phyloP scores from a whole-genome alignment of 1,140 invertebrate genomes.

The Adoxophyes honmai region DNA sequence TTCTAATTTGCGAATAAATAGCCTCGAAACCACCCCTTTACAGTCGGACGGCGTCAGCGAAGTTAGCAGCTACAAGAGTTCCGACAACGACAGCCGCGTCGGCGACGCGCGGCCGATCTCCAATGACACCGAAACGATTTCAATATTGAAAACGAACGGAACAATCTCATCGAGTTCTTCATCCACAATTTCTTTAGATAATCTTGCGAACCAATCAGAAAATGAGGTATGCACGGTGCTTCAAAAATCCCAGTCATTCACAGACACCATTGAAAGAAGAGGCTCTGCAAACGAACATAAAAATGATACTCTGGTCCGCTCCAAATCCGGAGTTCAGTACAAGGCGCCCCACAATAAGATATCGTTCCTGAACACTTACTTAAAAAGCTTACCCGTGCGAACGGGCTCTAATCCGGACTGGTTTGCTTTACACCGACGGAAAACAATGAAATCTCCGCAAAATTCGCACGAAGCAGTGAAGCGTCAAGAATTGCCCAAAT shows the following conservation, averaged over 20 bases:
- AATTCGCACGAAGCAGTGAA: conserved; percentile 40
- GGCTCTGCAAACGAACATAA: conserved; percentile 21
- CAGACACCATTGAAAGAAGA: conserved; percentile 35
- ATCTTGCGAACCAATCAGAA: conserved; percentile 30
- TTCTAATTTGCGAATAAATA: conserved; percentile 49
- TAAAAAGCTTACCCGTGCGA: conserved; percentile 68
- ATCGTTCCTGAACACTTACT: conserved; percentile 73
- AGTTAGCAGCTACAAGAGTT: conserved; percentile 75
- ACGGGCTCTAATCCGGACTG: conserved; percentile 61
- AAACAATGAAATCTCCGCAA: conserved; percentile 45
- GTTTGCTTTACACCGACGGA: conserved; percentile 51
- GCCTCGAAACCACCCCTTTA: conserved; percentile 60
- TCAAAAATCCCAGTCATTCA: conserved; percentile 64
- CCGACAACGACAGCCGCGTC: conserved; percentile 69
- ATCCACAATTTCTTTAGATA: conserved; percentile 27
- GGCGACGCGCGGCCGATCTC: conserved; percentile 28
- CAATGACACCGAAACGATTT: conserved; percentile 26
- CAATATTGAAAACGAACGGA: conserved; percentile 15
- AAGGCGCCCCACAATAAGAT: conserved; percentile 65
- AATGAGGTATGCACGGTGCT: conserved; percentile 34
- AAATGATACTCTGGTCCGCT: conserved; percentile 38
- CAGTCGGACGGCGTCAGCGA: conserved; percentile 62
- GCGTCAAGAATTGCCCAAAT: conserved; percentile 34
- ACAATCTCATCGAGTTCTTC: neutral
- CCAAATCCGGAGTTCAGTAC: conserved; percentile 55